Percentiles rank a stretch among this genome's conserved stretches.
These are phyloP conservation scores for Synergus japonicus DNA, from an alignment of 2,888 invertebrate species.

Conservation along the genomic window DNA sequence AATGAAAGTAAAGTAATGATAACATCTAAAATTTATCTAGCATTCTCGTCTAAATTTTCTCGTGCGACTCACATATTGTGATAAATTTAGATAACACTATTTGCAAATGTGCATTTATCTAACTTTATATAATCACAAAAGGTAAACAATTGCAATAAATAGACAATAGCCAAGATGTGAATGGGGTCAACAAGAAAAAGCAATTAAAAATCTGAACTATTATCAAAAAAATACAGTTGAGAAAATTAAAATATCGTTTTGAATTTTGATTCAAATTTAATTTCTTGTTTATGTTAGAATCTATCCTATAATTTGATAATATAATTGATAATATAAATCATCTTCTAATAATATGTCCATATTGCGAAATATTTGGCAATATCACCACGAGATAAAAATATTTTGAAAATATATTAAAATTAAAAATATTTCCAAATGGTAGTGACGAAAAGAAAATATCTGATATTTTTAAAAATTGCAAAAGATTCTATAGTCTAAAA, in stretches of 20 bases:
- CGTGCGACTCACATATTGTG: background rate
- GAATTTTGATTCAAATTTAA: background rate
- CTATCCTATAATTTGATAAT: background rate
- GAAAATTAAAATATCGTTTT: background rate
- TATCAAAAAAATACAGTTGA: background rate
- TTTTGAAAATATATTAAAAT: no score
- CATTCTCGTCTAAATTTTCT: background rate
- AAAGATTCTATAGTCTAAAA: no score
- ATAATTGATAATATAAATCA: background rate
- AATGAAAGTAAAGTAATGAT: constrained; percentile 6
- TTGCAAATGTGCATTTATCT: background rate
- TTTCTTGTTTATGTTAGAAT: no score
- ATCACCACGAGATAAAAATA: no score
- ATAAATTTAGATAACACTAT: background rate
- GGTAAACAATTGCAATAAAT: background rate
- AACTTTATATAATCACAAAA: constrained; percentile 1
- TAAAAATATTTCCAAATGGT: no score
- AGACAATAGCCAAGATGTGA: background rate
- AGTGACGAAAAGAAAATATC: no score
- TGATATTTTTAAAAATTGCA: no score
- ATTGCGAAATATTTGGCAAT: no score
- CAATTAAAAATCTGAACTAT: background rate
- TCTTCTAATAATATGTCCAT: no score
- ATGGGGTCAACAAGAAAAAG: background rate
- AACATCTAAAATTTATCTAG: background rate